phyloP scores from a whole-genome alignment of 2,113 vertebrate genomes.

The Stegostoma tigrinum region DNA sequence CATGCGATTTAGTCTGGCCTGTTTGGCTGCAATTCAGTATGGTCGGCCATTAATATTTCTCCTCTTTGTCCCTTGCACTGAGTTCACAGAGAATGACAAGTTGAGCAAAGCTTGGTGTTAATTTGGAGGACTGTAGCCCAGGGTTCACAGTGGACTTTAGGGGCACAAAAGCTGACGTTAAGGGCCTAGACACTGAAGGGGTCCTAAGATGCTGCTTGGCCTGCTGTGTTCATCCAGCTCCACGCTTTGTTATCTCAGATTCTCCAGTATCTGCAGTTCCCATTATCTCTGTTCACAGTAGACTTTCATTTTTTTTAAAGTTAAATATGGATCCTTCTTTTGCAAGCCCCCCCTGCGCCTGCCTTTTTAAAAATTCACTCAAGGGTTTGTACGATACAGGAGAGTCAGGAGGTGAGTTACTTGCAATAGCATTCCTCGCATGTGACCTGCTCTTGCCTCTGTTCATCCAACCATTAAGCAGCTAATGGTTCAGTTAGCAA shows the following conservation, averaged over 20 bases:
- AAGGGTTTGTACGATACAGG: too few species aligned
- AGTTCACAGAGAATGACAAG: background rate
- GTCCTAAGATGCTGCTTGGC: too few species aligned
- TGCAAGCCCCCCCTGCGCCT: background rate
- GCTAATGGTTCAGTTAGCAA: background rate
- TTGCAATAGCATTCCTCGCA: too few species aligned
- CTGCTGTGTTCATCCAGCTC: too few species aligned
- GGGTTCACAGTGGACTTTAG: background rate
- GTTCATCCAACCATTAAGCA: background rate
- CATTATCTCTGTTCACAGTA: background rate
- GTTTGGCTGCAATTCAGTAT: background rate
- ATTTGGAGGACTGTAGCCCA: background rate
- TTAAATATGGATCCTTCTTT: background rate
- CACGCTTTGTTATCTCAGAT: too few species aligned
- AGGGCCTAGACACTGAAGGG: too few species aligned
- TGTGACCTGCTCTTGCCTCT: too few species aligned
- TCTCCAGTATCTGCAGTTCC: too few species aligned
- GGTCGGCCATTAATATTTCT: background rate
- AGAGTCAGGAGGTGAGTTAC: too few species aligned
- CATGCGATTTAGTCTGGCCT: background rate
- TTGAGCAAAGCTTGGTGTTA: background rate
- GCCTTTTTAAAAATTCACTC: background rate
- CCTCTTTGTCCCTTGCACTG: background rate
- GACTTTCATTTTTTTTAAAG: background rate
- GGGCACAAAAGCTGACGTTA: too few species aligned